Base-by-base conservation (phyloP, 1,140 invertebrate genomes). In the Globodera ellingtonae region DNA sequence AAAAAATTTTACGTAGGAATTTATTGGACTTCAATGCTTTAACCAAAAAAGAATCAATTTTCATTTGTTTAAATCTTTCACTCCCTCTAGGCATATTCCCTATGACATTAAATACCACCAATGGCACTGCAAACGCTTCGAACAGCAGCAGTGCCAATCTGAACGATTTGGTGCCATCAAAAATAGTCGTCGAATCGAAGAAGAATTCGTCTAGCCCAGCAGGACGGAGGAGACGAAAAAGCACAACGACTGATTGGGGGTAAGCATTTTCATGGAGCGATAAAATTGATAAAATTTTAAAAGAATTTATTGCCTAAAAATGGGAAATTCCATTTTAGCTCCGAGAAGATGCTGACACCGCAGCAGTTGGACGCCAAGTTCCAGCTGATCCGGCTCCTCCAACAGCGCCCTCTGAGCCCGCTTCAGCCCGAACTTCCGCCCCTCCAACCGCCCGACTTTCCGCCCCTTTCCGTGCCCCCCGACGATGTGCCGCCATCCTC, bases 341-440 rank as follows among this genome's bases (percentile, higher is more conserved):
- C 56, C 10, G 35, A n/a, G 46, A 75, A 75, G 18, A 46, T 67
- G 69, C 21, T 77, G 69, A 77, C 75, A 35, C 50, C 65, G 44
- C 75, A 77, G 47, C 75, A 77, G 65, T 65, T 77, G 48, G 75
- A 77, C 15, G 47, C 65, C 65, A 77, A 77, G 48, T 77, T 77
- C 59, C 75, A 77, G 69, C 62, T 70, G 69, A 50, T 77, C 9
- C 69, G 65, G 21, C 62, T 67, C 8, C 48, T 77, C 46, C 18
- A 67, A 18, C 75, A 77, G 48, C 65, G 75, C 13, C 75, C 75
- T 9, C 21, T 77, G n/a, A 35, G 10, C 13, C 75, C 75, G 46
- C 24, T 77, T n/a, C 75, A 77, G 69, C 56, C 75, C 13, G 62
- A 65, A 44, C 62, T 67, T 24, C 75, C 75, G 21, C 75, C 75